Evolutionary conservation across 2,888 invertebrate genomes (phyloP), one percentile per base, ranked within the genome.

Genomic region (Ganaspis brasiliensis): DNA sequence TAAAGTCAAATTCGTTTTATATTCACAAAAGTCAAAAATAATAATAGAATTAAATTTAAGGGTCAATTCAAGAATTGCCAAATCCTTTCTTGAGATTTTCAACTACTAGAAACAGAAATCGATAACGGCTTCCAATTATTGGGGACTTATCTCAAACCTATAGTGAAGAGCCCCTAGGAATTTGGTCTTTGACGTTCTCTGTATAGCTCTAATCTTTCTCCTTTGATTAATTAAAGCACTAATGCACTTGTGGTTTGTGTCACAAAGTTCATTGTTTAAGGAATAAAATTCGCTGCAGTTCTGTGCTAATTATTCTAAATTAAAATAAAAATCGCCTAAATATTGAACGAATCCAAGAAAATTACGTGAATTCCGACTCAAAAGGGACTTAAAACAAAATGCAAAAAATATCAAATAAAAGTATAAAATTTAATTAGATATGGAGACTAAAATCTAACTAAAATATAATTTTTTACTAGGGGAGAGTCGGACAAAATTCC

Each of bases 81-180:
- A 52, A 16, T 52, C 19, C 52, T 45, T 67, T 45, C 45, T 45
- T 12, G 40, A 9, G 40, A 21, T 67, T n/a, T 40, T 67, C 8
- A 67, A 40, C 24, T 26, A 40, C 63, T 63, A 21, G 6, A 37
- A 63, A 19, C 21, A 45, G 40, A 21, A 67, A 67, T 67, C 67
- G 40, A 67, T 67, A 67, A 4, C n/a, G 67, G n/a, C 40, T 67
- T 45, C 67, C 67, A 67, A 67, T 45, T 67, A 67, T 67, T 67
- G 24, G 40, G 24, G 24, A 45, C 40, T 40, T 67, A 24, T 24
- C 67, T 67, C 67, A 67, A 45, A 21, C 40, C 24, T 24, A 21
- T 45, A 67, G 67, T 67, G 37, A 63, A 67, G 67, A 24, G 40
- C 40, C 67, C n/a, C 67, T 24, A 14, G 37, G 40, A 63, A 63